phyloP scores from a whole-genome alignment of 2,113 vertebrate species.

The Pycnonotus jocosus region DNA sequence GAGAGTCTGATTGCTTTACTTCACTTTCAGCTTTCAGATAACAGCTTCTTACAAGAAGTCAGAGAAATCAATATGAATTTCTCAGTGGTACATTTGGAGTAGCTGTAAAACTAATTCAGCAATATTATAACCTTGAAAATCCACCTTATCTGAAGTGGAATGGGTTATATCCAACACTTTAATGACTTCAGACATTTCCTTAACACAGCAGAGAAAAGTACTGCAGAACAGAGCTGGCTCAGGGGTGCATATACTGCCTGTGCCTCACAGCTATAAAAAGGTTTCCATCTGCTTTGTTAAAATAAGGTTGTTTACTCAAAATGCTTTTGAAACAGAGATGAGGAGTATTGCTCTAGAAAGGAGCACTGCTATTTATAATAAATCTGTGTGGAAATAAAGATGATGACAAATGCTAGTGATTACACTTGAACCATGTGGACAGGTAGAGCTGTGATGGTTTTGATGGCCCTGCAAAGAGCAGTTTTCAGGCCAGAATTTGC shows the following conservation, averaged over 20 bases:
- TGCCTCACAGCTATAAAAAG: slow-evolving; percentile 51
- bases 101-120: background rate
- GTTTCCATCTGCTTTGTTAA: slow-evolving; percentile 60
- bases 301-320: slow-evolving; percentile 54
- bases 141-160: background rate
- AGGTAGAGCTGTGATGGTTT: background rate
- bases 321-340: slow-evolving; percentile 2
- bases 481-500: background rate
- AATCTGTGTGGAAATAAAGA: background rate
- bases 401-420: background rate
- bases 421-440: background rate
- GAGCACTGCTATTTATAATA: background rate
- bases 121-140: background rate
- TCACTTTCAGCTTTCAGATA: background rate
- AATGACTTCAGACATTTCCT: background rate
- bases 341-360: background rate
- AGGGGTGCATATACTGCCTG: background rate
- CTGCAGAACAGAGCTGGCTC: background rate
- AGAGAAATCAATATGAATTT: background rate
- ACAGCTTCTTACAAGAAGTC: background rate
- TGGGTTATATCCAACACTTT: background rate
- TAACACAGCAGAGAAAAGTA: background rate
- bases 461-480: background rate
- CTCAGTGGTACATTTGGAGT: background rate
- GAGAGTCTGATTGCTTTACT: background rate